phyloP scores from a whole-genome alignment of 2,888 invertebrate genomes.

The Caradrina clavipalpis region DNA sequence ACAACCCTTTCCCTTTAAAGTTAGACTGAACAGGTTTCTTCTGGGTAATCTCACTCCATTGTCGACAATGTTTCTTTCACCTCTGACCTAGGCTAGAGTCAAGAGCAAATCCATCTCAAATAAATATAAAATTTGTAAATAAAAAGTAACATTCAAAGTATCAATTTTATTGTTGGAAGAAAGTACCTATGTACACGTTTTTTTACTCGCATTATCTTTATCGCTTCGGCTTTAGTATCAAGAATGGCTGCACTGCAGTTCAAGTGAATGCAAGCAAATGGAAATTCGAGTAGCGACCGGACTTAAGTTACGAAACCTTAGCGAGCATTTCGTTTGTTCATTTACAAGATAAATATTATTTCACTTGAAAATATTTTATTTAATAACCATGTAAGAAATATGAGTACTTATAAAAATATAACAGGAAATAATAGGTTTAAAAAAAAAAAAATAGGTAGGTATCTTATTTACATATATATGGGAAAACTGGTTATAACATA shows the following conservation, averaged over 20 bases:
- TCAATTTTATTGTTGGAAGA: constrained; percentile 23
- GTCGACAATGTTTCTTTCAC: too few relatives aligned
- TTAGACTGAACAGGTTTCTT: too few relatives aligned
- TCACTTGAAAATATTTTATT: neutral
- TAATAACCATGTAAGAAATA: neutral
- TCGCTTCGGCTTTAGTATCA: constrained; percentile 39
- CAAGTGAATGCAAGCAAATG: constrained; percentile 50
- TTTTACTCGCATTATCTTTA: constrained; percentile 44
- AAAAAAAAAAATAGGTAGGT: neutral
- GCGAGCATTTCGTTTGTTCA: constrained; percentile 9
- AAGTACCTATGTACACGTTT: constrained; percentile 24
- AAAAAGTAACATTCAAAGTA: constrained; percentile 6
- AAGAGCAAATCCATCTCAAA: too few relatives aligned
- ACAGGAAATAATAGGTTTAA: neutral
- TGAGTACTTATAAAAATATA: neutral
- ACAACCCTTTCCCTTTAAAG: too few relatives aligned
- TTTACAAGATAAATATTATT: constrained; percentile 14
- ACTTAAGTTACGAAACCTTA: constrained; percentile 41
- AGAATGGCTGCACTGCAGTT: constrained; percentile 48
- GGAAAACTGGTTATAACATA: neutral
- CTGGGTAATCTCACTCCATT: too few relatives aligned
- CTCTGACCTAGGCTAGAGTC: too few relatives aligned
- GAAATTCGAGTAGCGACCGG: constrained; percentile 37
- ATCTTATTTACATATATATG: neutral
- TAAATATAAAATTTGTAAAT: neutral